Evolutionary conservation across 37 sponge, comb jelly and placozoan genomes (phyloP), one percentile per base, ranked within the genome.

Genomic region (Halisarca cf. caerulea): DNA sequence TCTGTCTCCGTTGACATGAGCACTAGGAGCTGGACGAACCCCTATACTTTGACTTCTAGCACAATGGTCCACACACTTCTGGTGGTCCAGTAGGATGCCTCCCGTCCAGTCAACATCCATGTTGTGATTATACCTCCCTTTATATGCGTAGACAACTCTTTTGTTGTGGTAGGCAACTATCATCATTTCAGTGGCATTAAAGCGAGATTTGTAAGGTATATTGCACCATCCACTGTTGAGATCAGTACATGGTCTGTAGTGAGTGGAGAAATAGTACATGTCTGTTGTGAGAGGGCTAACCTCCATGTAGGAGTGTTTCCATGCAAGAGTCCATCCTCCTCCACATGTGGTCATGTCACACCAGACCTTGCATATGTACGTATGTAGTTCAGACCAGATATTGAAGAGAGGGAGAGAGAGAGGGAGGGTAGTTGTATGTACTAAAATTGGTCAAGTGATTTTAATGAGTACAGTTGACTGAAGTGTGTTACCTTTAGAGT

Each of bases 151-250:
- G 23, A 81, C 82, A 41, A 59, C 34, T 33, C 28, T 33, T 21
- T 47, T 34, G 60, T 81, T 81, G 62, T 81, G 82, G 82, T 81
- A 81, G 44, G 61, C 82, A 17, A 61, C 82, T 27, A 81, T 59
- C 82, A 81, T 81, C 62, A 60, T 59, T 59, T 81, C 82, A 34
- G 62, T 61, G 54, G 79, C 42, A 74, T 25, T 15, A 20, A 74
- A 39, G 42, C 77, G 39, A 35, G n/a, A 32, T 39, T 74, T 74
- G 21, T 39, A 24, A 25, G 42, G 45, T 23, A 74, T 17, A 39
- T 74, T 74, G 77, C 77, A 74, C 77, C 77, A 74, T 30, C 64
- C 64, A 62, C 30, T 27, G 25, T n/a, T 62, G 64, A 62, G 8
- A 62, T 62, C 64, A n/a, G 25, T n/a, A 62, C 64, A 62, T 8